Base-by-base conservation (phyloP, 2,113 vertebrate species). In the Lagopus muta region DNA sequence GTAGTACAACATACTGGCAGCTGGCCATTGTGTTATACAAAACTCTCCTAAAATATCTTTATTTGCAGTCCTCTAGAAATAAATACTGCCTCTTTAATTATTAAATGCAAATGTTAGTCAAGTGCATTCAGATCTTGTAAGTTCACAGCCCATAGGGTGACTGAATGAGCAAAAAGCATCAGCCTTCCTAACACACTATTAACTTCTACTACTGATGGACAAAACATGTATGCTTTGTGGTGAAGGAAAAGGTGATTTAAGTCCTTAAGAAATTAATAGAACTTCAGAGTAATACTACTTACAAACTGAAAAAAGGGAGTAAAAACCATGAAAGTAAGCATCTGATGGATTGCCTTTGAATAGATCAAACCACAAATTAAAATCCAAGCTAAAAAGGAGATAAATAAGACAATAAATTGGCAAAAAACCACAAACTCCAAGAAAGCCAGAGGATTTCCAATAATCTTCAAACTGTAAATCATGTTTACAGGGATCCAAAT, bases 231-330 rank as follows among this genome's bases (percentile, higher is more conserved):
- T 1, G 6, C 80, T 90, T 93, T 86, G 74, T 52, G 93, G 93
- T 88, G 92, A 89, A 88, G 79, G 83, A 95, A 75, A 82, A 91
- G 60, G 93, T 97, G 97, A 93, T 64, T 61, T 92, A 96, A 97
- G 82, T 86, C 93, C 88, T 95, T 96, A 21, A 25, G 78, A 85
- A 93, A 94, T 88, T 79, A 95, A 94, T 3, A 91, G 81, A 96
- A 80, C 36, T 80, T 81, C 88, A 86, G 94, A 95, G 82, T 94
- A 94, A 96, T 93, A 91, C 97, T 99, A 99, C 99, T 99, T 99
- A 99, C 99, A 98, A 99, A 99, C 98, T 98, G 98, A 99, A 98
- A 99, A 98, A 98, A 99, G 98, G 98, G 98, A 98, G 97, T 98
- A 98, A 98, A 99, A 98, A 97, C 98, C 98, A 98, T 98, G 98